These are phyloP conservation scores for Leptinotarsa undecemlineata DNA, from an alignment of 1,140 invertebrate genomes.

Conservation along the genomic window DNA sequence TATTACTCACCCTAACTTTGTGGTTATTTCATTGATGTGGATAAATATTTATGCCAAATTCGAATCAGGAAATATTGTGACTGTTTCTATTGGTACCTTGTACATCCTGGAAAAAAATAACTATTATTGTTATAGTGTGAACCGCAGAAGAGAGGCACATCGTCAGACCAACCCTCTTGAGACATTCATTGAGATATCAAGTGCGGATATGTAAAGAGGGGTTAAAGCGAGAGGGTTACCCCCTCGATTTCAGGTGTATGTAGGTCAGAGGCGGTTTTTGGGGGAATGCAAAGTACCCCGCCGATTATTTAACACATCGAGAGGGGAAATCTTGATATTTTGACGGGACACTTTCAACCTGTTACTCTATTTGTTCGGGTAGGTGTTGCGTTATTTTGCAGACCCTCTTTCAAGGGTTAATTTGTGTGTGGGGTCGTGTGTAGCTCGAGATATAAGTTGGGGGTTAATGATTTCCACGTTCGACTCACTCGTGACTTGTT, in stretches of 20 bases:
- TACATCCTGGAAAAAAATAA: too few species aligned
- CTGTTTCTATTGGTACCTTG: too few species aligned
- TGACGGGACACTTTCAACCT: slow-evolving; percentile 17
- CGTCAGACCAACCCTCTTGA: neutral
- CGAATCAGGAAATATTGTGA: too few species aligned
- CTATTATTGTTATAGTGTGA: too few species aligned
- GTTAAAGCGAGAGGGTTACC: slow-evolving; percentile 2
- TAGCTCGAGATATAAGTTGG: neutral
- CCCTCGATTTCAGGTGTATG: slow-evolving; percentile 9
- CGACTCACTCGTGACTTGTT: too few species aligned
- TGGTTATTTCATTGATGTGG: too few species aligned
- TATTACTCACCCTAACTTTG: too few species aligned
- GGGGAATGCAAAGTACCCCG: slow-evolving; percentile 20
- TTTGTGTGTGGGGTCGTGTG: slow-evolving; percentile 20
- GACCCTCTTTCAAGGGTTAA: slow-evolving; percentile 14
- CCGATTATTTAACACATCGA: slow-evolving; percentile 18
- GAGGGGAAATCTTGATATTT: slow-evolving; percentile 15
- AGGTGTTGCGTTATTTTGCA: slow-evolving; percentile 21
- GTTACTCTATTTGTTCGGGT: slow-evolving; percentile 18
- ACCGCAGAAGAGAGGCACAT: too few species aligned
- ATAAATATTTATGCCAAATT: too few species aligned
- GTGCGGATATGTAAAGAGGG: slow-evolving; percentile 18
- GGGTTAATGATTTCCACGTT: neutral
- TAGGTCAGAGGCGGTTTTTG: slow-evolving; percentile 21
- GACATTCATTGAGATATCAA: slow-evolving; percentile 1